phyloP scores from a whole-genome alignment of 2,888 invertebrate species.

The Galerucella nymphaeae region DNA sequence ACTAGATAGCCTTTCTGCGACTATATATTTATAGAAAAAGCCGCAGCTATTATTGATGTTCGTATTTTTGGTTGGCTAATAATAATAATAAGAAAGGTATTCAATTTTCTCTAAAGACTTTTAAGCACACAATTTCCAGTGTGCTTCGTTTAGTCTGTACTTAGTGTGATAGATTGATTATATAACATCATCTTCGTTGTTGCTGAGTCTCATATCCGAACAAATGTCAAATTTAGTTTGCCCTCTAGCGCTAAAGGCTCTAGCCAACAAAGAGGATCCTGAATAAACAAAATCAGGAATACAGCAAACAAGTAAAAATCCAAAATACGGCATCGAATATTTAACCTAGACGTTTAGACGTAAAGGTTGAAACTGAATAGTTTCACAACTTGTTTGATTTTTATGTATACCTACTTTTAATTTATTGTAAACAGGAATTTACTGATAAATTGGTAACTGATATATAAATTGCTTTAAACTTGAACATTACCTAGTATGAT shows the following conservation, averaged over 20 bases:
- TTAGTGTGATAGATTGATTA: not conserved
- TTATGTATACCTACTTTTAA: slow-evolving; percentile 9
- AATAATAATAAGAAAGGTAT: too few species aligned
- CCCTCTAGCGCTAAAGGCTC: not conserved
- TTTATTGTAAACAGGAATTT: slow-evolving; percentile 18
- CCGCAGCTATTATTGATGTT: too few species aligned
- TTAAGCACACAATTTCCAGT: too few species aligned
- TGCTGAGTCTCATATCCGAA: slow-evolving; percentile 27
- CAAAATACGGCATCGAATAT: slow-evolving; percentile 23
- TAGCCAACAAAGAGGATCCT: slow-evolving; percentile 21
- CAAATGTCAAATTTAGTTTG: slow-evolving; percentile 23
- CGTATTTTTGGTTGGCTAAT: too few species aligned
- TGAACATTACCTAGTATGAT: not conserved
- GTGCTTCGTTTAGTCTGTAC: not conserved
- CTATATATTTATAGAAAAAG: too few species aligned
- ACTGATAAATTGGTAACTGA: slow-evolving; percentile 6
- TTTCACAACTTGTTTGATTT: not conserved
- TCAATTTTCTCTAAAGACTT: too few species aligned
- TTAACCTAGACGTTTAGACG: slow-evolving; percentile 24
- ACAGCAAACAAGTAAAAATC: slow-evolving; percentile 30
- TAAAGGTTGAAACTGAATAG: slow-evolving; percentile 21
- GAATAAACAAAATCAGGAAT: slow-evolving; percentile 27
- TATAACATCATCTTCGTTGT: slow-evolving; percentile 21
- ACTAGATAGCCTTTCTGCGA: not conserved
- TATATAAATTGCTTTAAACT: not conserved